Evolutionary conservation across 2,888 invertebrate species (phyloP).

Genomic region (Lasioglossum figueresi): DNA sequence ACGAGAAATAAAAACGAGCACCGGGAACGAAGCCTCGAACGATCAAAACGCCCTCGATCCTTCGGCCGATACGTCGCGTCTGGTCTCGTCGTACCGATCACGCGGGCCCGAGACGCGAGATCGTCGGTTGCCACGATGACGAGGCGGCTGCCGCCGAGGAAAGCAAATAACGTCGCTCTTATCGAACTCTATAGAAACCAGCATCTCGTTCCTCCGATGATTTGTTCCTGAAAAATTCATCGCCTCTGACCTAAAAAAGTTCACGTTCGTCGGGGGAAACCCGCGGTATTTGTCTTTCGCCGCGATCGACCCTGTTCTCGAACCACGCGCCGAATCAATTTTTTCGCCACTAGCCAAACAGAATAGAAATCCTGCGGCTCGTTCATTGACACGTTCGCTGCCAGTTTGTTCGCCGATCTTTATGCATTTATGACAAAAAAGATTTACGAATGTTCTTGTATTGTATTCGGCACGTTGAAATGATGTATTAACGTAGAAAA

Average conservation of each 20-base stretch:
- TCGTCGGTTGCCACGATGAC: conserved; percentile 65
- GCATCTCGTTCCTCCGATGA: conserved; percentile 42
- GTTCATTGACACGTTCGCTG: background rate
- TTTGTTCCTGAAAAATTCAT: conserved; percentile 45
- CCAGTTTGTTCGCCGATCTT: background rate
- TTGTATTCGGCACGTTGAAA: too few relatives aligned
- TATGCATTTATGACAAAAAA: too few relatives aligned
- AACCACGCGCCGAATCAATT: background rate
- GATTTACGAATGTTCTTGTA: too few relatives aligned
- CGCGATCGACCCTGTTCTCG: background rate
- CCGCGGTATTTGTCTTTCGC: background rate
- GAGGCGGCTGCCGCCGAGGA: conserved; percentile 64
- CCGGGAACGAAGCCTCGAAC: conserved; percentile 36
- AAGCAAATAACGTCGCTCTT: conserved; percentile 63
- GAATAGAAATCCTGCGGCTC: background rate
- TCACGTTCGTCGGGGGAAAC: background rate
- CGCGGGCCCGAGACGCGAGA: conserved; percentile 30
- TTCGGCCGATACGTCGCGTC: conserved; percentile 31
- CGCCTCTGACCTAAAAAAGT: conserved; percentile 25
- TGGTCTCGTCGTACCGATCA: conserved; percentile 20
- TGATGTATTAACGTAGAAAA: too few relatives aligned
- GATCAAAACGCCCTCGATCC: conserved; percentile 60
- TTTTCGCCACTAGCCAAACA: background rate
- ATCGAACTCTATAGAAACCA: conserved; percentile 44
- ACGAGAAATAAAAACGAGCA: conserved; percentile 45